Evolutionary conservation across 1,140 invertebrate genomes (phyloP).

Genomic region (Orius laevigatus): DNA sequence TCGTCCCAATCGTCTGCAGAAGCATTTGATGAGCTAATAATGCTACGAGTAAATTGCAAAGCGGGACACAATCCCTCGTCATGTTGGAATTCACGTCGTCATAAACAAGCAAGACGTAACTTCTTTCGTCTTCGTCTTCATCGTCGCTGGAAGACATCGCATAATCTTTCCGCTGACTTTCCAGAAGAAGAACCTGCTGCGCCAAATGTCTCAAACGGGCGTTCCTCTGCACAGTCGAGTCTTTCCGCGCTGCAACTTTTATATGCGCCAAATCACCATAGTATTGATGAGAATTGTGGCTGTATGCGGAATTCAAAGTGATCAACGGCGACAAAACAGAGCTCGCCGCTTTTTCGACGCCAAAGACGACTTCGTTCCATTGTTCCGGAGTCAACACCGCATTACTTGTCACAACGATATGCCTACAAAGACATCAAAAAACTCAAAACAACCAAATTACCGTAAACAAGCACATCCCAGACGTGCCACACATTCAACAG

Average conservation of each 20-base stretch:
- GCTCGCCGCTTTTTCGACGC: conserved; percentile 61
- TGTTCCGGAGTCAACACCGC: conserved; percentile 58
- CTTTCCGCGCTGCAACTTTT: conserved; percentile 76
- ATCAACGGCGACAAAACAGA: conserved; percentile 68
- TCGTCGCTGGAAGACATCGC: conserved; percentile 21
- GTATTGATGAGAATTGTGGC: conserved; percentile 77
- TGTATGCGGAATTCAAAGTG: conserved; percentile 73
- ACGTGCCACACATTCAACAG: conserved; percentile 69
- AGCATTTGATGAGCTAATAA: conserved; percentile 81
- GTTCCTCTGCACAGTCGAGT: conserved; percentile 64
- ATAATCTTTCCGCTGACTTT: conserved; percentile 36
- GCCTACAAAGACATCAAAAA: conserved; percentile 35
- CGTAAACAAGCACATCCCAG: conserved; percentile 83
- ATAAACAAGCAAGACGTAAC: conserved; percentile 80
- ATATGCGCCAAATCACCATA: conserved; percentile 84
- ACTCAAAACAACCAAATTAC: conserved; percentile 25
- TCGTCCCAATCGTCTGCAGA: conserved; percentile 76
- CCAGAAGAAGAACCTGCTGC: conserved; percentile 52
- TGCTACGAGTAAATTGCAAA: conserved; percentile 70
- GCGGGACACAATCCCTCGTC: conserved; percentile 51
- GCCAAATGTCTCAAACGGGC: conserved; percentile 68
- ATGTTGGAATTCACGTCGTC: conserved; percentile 54
- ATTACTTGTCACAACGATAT: conserved; percentile 69
- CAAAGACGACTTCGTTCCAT: conserved; percentile 68
- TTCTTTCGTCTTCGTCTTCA: conserved; percentile 41